Base-by-base conservation (phyloP, 2,113 vertebrate genomes). In the Hemiprocne comata region DNA sequence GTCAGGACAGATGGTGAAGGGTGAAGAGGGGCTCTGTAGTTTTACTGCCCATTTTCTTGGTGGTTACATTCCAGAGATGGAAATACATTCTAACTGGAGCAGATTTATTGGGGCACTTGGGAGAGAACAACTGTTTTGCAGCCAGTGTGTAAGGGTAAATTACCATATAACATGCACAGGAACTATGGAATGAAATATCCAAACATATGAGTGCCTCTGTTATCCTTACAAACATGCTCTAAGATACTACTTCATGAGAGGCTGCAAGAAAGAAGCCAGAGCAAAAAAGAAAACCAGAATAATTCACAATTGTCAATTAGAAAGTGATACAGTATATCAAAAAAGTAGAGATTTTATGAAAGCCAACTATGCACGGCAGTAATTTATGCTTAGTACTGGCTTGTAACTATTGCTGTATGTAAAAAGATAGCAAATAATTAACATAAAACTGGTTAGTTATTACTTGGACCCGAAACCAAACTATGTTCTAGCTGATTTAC, bases 361-460 rank as follows among this genome's bases (percentile, higher is more conserved):
- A 92, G 65, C 62, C 34, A 71, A 18, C 53, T 67, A 44, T 0
- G 0, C 55, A 13, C 40, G 75, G 93, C 83, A 64, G 79, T 53
- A 53, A 33, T 90, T 95, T 84, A 33, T 72, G 65, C 66, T 93
- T 54, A 78, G 70, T 64, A 61, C 64, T 31, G 60, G 50, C 85
- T 77, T 69, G 53, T 78, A 81, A 81, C 80, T 78, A 54, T n/a
- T 78, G 79, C 65, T 91, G 4, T 72, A 44, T 1, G 6, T 72
- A 75, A 62, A 94, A 91, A 33, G 72, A 81, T 74, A 94, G 92
- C 80, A 95, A 96, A 96, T 96, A 92, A 93, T 97, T 97, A 94
- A 97, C 94, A 93, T 91, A 65, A 86, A 94, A 65, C 84, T 42
- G 50, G 83, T 95, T 97, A 94, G 90, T 93, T 93, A 92, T 93